Base-by-base conservation (phyloP, 1,140 invertebrate species). In the Bombus haemorrhoidalis region DNA sequence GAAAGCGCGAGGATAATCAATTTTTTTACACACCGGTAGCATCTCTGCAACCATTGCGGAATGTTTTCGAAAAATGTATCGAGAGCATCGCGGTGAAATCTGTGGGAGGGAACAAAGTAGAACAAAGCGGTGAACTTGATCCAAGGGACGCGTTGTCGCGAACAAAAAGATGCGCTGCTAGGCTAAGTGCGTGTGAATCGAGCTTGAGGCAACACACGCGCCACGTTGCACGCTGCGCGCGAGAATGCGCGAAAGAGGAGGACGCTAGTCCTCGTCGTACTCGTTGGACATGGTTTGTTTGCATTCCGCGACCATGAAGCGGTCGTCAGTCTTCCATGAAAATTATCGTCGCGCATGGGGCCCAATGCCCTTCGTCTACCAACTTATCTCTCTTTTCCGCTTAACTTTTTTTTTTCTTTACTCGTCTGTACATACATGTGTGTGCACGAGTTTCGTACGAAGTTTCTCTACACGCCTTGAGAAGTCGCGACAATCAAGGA, bases 241-340 rank as follows among this genome's bases (percentile, higher is more conserved):
- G 82, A 59, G 82, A 81, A 89, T 82, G 77, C 73, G 80, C 84
- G 89, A 91, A 88, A 86, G 88, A 87, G 79, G 79, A 81, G 84
- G 43, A 77, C 80, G 68, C 57, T 28, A 2, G 68, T 39, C 25
- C 39, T 41, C 37, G 25, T 86, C 28, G 25, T 39, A 71, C 39
- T 88, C 83, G 80, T 72, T 62, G 74, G 83, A 84, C 90, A 86
- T 85, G 78, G 89, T 86, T 87, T 88, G 89, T 89, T 91, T 90
- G 89, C 90, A 90, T 90, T 91, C 90, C 89, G 80, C 77, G 77
- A 71, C 82, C 89, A 34, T 79, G 86, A 81, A 83, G 76, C 81
- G 84, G 79, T 86, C 90, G 84, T 87, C 79, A 69, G 84, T 89
- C 87, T 83, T 83, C 82, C 84, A 81, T 88, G 86, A 64, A 90